These are phyloP conservation scores for Nothocercus nigrocapillus DNA, from an alignment of 2,113 vertebrate species.

Conservation along the genomic window DNA sequence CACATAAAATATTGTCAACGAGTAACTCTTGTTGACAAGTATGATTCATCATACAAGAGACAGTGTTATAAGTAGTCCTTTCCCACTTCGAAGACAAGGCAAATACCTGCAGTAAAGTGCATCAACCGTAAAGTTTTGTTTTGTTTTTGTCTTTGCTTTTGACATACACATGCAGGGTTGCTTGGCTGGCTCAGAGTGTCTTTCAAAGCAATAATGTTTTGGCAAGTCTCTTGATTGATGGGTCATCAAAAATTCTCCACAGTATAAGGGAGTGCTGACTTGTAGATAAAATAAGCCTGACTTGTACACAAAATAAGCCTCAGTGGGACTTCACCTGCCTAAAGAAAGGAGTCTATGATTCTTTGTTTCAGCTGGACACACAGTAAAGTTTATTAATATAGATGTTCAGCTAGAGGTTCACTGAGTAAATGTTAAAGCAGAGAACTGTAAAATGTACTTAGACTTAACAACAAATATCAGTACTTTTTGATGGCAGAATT, in stretches of 20 bases:
- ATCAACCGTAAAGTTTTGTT: not conserved
- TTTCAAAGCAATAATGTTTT: constrained; percentile 19
- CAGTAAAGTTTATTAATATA: not conserved
- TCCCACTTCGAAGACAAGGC: not conserved
- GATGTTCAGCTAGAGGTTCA: not conserved
- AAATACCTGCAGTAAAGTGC: not conserved
- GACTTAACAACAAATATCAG: constrained; percentile 23
- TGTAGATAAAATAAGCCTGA: not conserved
- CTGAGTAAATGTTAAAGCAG: constrained; percentile 30
- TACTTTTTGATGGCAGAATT: not conserved
- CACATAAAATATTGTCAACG: not conserved
- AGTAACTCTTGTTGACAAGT: not conserved
- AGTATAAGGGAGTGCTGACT: not conserved
- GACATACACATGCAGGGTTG: not conserved
- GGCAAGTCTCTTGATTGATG: not conserved
- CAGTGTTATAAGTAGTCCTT: not conserved
- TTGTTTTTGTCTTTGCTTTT: not conserved
- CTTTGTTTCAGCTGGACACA: not conserved
- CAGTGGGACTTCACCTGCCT: not conserved
- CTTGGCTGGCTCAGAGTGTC: not conserved
- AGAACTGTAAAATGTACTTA: constrained; percentile 4
- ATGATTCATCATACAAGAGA: not conserved
- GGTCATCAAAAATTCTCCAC: not conserved
- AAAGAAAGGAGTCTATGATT: not conserved
- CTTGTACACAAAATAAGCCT: not conserved